These are phyloP conservation scores for Nothura maculosa DNA, from an alignment of 2,797 vertebrate genomes.

Conservation along the genomic window DNA sequence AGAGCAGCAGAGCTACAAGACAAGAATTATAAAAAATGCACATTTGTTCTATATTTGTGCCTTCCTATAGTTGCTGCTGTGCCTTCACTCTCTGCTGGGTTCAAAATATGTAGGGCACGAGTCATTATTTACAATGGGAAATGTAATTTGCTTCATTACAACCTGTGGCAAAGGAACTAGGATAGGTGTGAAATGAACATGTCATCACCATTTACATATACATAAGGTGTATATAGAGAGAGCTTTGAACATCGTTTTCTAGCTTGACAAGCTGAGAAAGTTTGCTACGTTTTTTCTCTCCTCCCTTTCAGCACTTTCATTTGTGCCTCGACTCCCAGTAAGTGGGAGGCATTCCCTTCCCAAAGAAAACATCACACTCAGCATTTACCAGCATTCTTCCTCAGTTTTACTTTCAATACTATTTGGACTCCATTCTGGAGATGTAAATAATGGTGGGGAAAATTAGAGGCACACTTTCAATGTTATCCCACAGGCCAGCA, in stretches of 20 bases:
- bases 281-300: not conserved
- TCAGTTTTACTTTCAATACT: conserved; percentile 62
- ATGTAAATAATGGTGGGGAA: conserved; percentile 44
- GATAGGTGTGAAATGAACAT: not conserved
- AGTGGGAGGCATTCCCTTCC: conserved; percentile 38
- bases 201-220: not conserved
- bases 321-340: conserved; percentile 34
- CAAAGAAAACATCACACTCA: conserved; percentile 39
- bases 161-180: not conserved
- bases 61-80: not conserved
- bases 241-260: not conserved
- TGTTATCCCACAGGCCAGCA: conserved; percentile 67
- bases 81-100: not conserved
- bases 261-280: not conserved
- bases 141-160: not conserved
- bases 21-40: not conserved
- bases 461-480: conserved; percentile 72
- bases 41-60: not conserved
- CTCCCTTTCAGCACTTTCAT: not conserved
- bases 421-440: conserved; percentile 45
- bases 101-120: conserved; percentile 11
- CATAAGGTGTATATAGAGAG: not conserved
- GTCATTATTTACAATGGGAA: conserved; percentile 2
- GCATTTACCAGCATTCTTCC: conserved; percentile 45
- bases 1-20: not conserved